Base-by-base conservation (phyloP, 2,797 vertebrate genomes). In the Sebastes kiyomatsui region DNA sequence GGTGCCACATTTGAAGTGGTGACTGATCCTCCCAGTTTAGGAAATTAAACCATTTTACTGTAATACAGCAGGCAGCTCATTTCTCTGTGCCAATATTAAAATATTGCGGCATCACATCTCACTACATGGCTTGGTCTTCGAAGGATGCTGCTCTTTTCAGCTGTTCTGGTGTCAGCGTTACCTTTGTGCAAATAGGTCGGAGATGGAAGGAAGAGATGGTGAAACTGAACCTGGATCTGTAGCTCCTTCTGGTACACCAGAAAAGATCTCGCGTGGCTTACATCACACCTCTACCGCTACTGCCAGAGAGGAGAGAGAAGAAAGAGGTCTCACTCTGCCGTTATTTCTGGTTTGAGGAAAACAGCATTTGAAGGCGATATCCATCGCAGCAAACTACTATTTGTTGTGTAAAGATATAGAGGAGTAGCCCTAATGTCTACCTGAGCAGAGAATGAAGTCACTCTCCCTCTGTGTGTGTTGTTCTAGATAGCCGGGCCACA, bases 201-300 rank as follows among this genome's bases (percentile, higher is more conserved):
- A 56, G 27, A 54, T 49, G 32, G 10, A 38, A 16, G 25, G 5
- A 14, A 7, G 64, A 62, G 59, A 55, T 64, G 27, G 22, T 69
- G 20, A 80, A 84, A 87, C 91, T 92, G 91, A 92, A 73, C 81
- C 79, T 85, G 78, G 84, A 88, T 90, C 92, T 81, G 93, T 23
- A 18, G 80, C 77, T 68, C 7, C 10, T 68, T 6, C 10, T 49
- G 59, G 27, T 67, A 58, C 79, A 32, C 46, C 64, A 77, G 71
- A 84, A 84, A 90, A 94, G 91, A 94, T 95, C 95, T 96, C 92
- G 92, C 92, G 92, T 89, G 86, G 89, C 72, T 95, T 91, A 59
- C 85, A 82, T 87, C 88, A 71, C 86, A 92, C 82, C 81, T 88
- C 80, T 25, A 62, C 66, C 12, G 25, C 10, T 25, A 60, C 66